Evolutionary conservation across 2,888 invertebrate species (phyloP).

Genomic region (Cynaeus angustus): DNA sequence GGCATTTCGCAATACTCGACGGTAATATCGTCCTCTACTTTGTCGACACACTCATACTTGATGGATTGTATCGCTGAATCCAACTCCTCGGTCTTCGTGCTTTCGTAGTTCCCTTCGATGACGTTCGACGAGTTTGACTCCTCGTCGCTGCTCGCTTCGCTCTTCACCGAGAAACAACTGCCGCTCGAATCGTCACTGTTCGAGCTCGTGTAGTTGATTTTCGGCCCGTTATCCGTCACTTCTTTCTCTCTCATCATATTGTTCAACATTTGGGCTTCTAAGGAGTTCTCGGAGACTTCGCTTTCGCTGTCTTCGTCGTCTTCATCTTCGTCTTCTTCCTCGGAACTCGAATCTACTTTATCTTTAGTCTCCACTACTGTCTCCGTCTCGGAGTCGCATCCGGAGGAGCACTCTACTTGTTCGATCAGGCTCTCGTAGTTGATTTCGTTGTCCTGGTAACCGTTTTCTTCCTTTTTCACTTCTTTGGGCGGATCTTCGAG

Average conservation of each 20-base stretch:
- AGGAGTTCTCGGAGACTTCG: slow-evolving; percentile 53
- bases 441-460: slow-evolving; percentile 58
- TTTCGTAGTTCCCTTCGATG: slow-evolving; percentile 50
- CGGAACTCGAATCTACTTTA: slow-evolving; percentile 41
- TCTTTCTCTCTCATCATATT: slow-evolving; percentile 56
- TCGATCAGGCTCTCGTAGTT: slow-evolving; percentile 68
- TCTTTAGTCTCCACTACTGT: slow-evolving; percentile 20
- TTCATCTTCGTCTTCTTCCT: slow-evolving; percentile 43
- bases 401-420: slow-evolving; percentile 62
- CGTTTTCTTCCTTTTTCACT: slow-evolving; percentile 51
- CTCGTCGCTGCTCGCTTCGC: slow-evolving; percentile 43
- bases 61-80: slow-evolving; percentile 69
- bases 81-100: slow-evolving; percentile 66
- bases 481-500: slow-evolving; percentile 57
- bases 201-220: slow-evolving; percentile 41
- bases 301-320: slow-evolving; percentile 52
- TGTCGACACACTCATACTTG: slow-evolving; percentile 61
- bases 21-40: slow-evolving; percentile 58
- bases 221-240: slow-evolving; percentile 15
- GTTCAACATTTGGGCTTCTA: slow-evolving; percentile 54
- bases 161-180: slow-evolving; percentile 40
- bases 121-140: slow-evolving; percentile 48
- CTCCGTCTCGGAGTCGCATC: slow-evolving; percentile 49
- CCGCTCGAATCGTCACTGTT: slow-evolving; percentile 48
- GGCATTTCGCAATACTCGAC: slow-evolving; percentile 63